Conservation (phyloP, 2,113 vertebrate genomes). For the Campylomormyrus tamandua region DNA sequence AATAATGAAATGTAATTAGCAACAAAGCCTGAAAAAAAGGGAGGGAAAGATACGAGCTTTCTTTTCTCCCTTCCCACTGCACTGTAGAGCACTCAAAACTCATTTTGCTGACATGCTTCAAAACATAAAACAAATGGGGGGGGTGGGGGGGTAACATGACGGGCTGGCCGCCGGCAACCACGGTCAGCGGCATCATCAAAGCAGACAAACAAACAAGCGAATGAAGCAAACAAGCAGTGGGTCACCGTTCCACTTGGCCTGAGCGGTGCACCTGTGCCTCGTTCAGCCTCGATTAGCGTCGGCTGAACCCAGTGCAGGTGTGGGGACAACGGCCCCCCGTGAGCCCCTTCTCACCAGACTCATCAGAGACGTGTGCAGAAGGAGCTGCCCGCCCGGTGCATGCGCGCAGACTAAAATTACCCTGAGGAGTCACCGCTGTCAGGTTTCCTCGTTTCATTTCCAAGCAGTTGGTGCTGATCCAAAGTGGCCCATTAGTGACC, state of each 20-base stretch:
- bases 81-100: slow-evolving; percentile 17
- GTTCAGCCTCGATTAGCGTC: slow-evolving; percentile 62
- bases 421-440: not conserved
- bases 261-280: slow-evolving; percentile 74
- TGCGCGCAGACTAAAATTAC: not conserved
- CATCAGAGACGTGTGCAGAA: not conserved
- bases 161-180: not conserved
- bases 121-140: slow-evolving; percentile 12
- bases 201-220: slow-evolving; percentile 35
- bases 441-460: slow-evolving; percentile 1
- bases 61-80: not conserved
- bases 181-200: not conserved
- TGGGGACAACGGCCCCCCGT: slow-evolving; percentile 47
- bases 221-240: slow-evolving; percentile 47
- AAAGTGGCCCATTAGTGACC: slow-evolving; percentile 11
- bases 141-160: not conserved
- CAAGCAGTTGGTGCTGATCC: slow-evolving; percentile 5
- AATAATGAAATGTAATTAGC: slow-evolving; percentile 53
- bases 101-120: not conserved
- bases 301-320: slow-evolving; percentile 78
- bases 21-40: slow-evolving; percentile 22
- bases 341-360: slow-evolving; percentile 14
- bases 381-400: not conserved
- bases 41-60: not conserved
- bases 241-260: slow-evolving; percentile 53